Evolutionary conservation across 2,113 vertebrate species (phyloP).

Genomic region (Heptranchias perlo): DNA sequence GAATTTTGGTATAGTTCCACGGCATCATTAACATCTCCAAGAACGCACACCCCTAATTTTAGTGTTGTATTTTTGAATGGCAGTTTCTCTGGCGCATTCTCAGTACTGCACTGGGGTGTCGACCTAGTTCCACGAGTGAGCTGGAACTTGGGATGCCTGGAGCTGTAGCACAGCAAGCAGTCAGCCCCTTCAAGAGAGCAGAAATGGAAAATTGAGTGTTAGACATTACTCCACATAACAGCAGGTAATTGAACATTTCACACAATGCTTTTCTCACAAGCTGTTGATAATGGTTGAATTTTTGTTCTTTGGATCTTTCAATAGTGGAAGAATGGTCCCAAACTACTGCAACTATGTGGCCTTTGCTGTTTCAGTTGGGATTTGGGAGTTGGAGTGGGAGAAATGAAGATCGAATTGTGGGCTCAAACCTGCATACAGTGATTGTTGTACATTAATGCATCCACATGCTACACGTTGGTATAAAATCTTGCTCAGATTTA

Average conservation of each 20-base stretch:
- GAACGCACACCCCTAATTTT: neutral
- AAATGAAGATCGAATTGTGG: neutral
- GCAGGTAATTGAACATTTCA: neutral
- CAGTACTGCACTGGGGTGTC: neutral
- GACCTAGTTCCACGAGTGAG: neutral
- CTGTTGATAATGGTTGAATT: neutral
- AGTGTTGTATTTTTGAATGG: neutral
- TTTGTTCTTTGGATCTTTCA: neutral
- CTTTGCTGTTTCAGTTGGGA: neutral
- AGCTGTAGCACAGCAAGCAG: neutral
- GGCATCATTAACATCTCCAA: neutral
- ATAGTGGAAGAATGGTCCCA: neutral
- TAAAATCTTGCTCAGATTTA: neutral
- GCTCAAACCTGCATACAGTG: neutral
- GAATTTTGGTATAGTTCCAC: neutral
- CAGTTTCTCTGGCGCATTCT: neutral
- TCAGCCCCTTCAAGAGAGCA: neutral
- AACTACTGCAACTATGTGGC: neutral
- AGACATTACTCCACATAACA: neutral
- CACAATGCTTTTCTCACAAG: neutral
- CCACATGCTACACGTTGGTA: no score
- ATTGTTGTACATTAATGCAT: neutral
- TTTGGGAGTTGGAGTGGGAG: neutral
- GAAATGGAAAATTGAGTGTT: neutral
- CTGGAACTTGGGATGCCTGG: neutral